These are phyloP conservation scores for Clytia hemisphaerica DNA, from an alignment of 30 jellyfish, hydroid and myxozoan genomes.

Conservation along the genomic window DNA sequence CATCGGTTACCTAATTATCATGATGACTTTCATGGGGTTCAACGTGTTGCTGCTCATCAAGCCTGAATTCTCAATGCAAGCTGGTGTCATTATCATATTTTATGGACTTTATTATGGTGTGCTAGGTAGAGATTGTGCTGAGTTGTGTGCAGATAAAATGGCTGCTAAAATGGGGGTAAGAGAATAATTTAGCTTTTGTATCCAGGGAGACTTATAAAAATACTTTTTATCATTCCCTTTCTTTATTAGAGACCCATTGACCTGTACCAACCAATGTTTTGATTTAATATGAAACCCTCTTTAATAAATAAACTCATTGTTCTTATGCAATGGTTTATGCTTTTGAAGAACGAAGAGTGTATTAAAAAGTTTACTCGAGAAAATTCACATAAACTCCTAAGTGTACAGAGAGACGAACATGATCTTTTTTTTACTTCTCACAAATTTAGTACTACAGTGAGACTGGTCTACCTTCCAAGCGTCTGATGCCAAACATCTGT, in stretches of 20 bases:
- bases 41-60: constrained; percentile 52
- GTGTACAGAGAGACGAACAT: no score
- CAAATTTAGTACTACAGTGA: constrained; percentile 72
- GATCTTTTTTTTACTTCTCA: not conserved
- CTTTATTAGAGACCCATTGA: no score
- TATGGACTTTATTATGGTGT: constrained; percentile 94
- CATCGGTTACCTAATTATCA: constrained; percentile 62
- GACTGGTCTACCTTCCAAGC: constrained; percentile 81
- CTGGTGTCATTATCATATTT: constrained; percentile 77
- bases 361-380: no score
- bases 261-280: no score
- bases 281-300: no score
- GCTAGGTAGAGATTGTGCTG: constrained; percentile 93
- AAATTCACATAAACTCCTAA: no score
- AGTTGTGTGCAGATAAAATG: constrained; percentile 77
- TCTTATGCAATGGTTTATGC: no score
- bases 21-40: constrained; percentile 87
- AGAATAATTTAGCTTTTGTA: no score
- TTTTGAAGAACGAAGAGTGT: no score
- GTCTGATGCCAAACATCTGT: constrained; percentile 83
- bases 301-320: no score
- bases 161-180: constrained; percentile 97
- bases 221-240: no score
- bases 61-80: constrained; percentile 85
- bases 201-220: no score